A percentile compares a stretch with the other conserved stretches of the same genome.
phyloP scores from a whole-genome alignment of 2,888 invertebrate species.

The Diarsia rubi region DNA sequence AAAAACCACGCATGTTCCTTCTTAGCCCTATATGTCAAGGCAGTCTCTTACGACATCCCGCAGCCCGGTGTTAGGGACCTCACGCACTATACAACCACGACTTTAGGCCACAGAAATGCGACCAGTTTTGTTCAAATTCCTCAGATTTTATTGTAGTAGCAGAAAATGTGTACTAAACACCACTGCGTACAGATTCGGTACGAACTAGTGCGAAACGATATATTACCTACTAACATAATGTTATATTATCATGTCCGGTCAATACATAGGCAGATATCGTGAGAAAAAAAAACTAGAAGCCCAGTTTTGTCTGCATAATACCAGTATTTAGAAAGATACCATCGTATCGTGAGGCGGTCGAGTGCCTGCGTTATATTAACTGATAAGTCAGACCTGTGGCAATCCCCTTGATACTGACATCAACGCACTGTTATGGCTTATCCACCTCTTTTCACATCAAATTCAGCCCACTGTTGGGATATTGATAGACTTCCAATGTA shows the following conservation, averaged over 20 bases:
- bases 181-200: neutral
- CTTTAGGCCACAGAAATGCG: neutral
- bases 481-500: neutral
- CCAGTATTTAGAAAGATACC: conserved; percentile 42
- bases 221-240: neutral
- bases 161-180: neutral
- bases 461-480: neutral
- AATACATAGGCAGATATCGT: neutral
- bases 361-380: conserved; percentile 59
- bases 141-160: neutral
- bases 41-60: too few species aligned
- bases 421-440: conserved; percentile 6
- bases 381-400: conserved; percentile 43
- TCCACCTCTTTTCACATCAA: neutral
- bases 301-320: conserved; percentile 33
- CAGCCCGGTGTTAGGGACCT: too few species aligned
- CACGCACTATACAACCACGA: neutral
- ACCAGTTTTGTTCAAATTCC: neutral
- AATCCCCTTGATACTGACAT: conserved; percentile 42
- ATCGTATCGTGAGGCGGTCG: conserved; percentile 39
- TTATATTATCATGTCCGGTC: neutral
- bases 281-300: conserved; percentile 14
- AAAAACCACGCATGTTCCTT: too few species aligned
- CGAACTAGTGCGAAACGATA: neutral
- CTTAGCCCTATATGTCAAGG: too few species aligned